These are phyloP conservation scores for Nebria ingens DNA, from an alignment of 1,140 invertebrate species.

Conservation along the genomic window DNA sequence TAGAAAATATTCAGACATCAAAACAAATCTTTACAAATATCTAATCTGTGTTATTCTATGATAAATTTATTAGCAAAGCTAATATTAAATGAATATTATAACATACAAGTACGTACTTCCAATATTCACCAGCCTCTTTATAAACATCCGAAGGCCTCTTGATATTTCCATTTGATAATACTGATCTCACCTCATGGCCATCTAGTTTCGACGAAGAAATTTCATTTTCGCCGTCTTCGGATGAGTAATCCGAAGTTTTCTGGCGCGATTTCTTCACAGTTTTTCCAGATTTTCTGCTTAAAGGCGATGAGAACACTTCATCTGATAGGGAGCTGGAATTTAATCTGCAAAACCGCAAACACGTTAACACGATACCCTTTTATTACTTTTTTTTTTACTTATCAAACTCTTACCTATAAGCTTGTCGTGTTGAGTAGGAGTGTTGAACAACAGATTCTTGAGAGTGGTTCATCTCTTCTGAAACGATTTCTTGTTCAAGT, in stretches of 20 bases:
- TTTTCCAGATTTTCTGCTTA: slow-evolving; percentile 23
- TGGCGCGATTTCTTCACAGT: slow-evolving; percentile 19
- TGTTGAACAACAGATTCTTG: slow-evolving; percentile 23
- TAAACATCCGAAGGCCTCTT: slow-evolving; percentile 38
- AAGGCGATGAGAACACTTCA: slow-evolving; percentile 20
- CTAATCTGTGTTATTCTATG: too few species aligned
- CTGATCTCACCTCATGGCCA: slow-evolving; percentile 20
- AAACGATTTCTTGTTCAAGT: slow-evolving; percentile 41
- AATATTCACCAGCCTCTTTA: slow-evolving; percentile 51
- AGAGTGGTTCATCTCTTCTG: slow-evolving; percentile 37
- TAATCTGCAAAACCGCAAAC: background rate
- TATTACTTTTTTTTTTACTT: background rate
- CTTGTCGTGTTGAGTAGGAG: slow-evolving; percentile 4
- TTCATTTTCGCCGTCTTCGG: slow-evolving; percentile 37
- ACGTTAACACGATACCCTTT: background rate
- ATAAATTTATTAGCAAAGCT: too few species aligned
- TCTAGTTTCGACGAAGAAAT: slow-evolving; percentile 19
- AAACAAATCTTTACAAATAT: too few species aligned
- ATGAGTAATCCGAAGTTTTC: slow-evolving; percentile 42
- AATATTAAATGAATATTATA: too few species aligned
- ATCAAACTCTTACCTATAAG: slow-evolving; percentile 9
- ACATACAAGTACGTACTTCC: slow-evolving; percentile 53
- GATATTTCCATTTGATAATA: slow-evolving; percentile 17
- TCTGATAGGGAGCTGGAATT: slow-evolving; percentile 15
- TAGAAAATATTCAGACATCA: too few species aligned